Base-by-base conservation (phyloP, 2,888 invertebrate species). In the Galerucella pusilla region DNA sequence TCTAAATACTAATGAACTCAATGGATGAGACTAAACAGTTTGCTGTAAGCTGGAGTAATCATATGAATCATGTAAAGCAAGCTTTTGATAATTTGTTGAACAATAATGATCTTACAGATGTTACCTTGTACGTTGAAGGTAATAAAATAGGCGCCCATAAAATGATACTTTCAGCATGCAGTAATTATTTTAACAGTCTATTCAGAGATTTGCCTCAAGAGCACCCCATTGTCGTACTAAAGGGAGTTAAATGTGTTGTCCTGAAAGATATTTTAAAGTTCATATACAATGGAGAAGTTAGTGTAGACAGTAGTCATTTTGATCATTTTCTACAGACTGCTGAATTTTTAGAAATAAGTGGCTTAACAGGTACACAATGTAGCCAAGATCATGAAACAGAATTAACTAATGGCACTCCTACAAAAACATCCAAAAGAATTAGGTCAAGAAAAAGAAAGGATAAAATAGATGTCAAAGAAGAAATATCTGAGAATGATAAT, bases 1-100 rank as follows among this genome's bases (percentile, higher is more conserved):
- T 35, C 52, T 64, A 45, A 52, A 28, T 46, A 64, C 63, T 20
- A 65, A 71, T 75, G 71, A 75, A 61, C 57, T 69, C 65, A 11
- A 72, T 72, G 63, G 60, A 71, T n/a, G 65, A 69, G 16, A 63
- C 81, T n/a, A 84, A 85, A 75, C 95, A 95, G 85, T 96, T 94
- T 88, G 94, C 95, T 79, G 89, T 96, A 81, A 93, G 94, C 80
- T 96, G 96, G 96, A 95, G 95, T 87, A 95, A 95, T 88, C 95
- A 96, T 86, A 91, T 94, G 85, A 91, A 91, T 84, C 93, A 94
- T 87, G 93, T 96, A 84, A 94, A 93, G 79, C 93, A 93, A 87
- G 94, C 94, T 63, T 93, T 96, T 85, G 94, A 94, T 87, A 91
- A 92, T 79, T 89, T 96, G 79, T 91, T 91, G 73, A 89, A 90